phyloP scores from a whole-genome alignment of 2,113 vertebrate genomes.

The Girardinichthys multiradiatus region DNA sequence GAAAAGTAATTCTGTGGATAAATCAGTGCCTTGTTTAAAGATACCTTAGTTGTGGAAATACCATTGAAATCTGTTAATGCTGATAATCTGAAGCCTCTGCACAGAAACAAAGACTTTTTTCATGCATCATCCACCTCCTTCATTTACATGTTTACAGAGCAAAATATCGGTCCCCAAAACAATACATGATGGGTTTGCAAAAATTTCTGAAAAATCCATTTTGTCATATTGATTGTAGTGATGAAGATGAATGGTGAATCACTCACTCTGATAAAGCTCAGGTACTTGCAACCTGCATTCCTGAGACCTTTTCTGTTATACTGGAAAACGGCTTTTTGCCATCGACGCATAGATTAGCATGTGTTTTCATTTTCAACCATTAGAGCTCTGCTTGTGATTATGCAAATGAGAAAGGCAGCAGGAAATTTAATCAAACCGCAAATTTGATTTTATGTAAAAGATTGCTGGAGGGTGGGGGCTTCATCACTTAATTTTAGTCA shows the following conservation, averaged over 20 bases:
- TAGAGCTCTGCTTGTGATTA: conserved; percentile 76
- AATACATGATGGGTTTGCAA: conserved; percentile 66
- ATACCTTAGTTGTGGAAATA: conserved; percentile 24
- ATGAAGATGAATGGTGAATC: conserved; percentile 77
- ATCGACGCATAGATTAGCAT: conserved; percentile 54
- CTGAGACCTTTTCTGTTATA: conserved; percentile 1
- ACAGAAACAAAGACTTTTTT: conserved; percentile 23
- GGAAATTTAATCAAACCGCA: conserved; percentile 79
- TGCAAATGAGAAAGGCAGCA: conserved; percentile 76
- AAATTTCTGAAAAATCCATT: conserved; percentile 69
- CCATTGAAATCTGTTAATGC: conserved; percentile 39
- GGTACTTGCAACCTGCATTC: conserved; percentile 31
- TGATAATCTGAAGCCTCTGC: conserved; percentile 38
- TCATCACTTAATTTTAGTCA: conserved; percentile 56
- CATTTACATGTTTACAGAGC: conserved; percentile 47
- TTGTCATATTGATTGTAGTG: conserved; percentile 66
- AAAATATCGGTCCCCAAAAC: conserved; percentile 61
- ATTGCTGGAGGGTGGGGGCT: conserved; percentile 61
- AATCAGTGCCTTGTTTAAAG: conserved; percentile 53
- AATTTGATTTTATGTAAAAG: conserved; percentile 78
- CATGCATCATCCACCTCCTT: conserved; percentile 18
- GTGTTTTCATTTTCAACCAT: conserved; percentile 75
- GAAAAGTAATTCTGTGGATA: conserved; percentile 19
- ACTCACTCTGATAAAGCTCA: conserved; percentile 46
- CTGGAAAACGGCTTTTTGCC: conserved; percentile 2